Percentiles rank a stretch among this genome's conserved stretches.
Conservation (phyloP, 1,140 invertebrate species). For the Melanaphis sacchari region DNA sequence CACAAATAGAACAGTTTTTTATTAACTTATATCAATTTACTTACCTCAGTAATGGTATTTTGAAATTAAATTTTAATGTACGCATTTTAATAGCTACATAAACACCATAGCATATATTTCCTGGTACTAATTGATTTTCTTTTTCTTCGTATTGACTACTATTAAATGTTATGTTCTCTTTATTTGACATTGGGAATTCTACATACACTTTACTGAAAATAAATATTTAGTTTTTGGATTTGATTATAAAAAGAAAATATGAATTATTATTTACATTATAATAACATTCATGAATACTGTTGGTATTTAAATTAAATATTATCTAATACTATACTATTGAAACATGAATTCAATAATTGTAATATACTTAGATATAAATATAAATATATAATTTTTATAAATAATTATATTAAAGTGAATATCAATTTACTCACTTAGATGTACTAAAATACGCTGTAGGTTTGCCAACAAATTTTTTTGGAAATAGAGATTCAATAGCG, state of each 20-base stretch:
- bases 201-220: slow-evolving; percentile 61
- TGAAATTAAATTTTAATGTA: slow-evolving; percentile 66
- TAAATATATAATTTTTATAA: neutral
- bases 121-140: slow-evolving; percentile 64
- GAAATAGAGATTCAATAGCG: slow-evolving; percentile 68
- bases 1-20: neutral
- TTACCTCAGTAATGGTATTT: slow-evolving; percentile 68
- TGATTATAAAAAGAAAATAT: neutral
- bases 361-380: neutral
- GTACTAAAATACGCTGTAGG: slow-evolving; percentile 67
- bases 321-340: neutral
- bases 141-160: slow-evolving; percentile 60
- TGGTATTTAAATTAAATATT: neutral
- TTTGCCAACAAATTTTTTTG: slow-evolving; percentile 61
- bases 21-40: slow-evolving; percentile 59
- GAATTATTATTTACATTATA: neutral
- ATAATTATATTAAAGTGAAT: neutral
- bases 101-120: slow-evolving; percentile 73
- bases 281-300: neutral
- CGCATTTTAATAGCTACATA: slow-evolving; percentile 81
- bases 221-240: slow-evolving; percentile 14
- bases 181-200: slow-evolving; percentile 59
- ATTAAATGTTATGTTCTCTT: slow-evolving; percentile 48
- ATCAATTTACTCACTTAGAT: slow-evolving; percentile 60
- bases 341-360: neutral